phyloP scores from a whole-genome alignment of 2,113 vertebrate genomes.

The Progne subis region DNA sequence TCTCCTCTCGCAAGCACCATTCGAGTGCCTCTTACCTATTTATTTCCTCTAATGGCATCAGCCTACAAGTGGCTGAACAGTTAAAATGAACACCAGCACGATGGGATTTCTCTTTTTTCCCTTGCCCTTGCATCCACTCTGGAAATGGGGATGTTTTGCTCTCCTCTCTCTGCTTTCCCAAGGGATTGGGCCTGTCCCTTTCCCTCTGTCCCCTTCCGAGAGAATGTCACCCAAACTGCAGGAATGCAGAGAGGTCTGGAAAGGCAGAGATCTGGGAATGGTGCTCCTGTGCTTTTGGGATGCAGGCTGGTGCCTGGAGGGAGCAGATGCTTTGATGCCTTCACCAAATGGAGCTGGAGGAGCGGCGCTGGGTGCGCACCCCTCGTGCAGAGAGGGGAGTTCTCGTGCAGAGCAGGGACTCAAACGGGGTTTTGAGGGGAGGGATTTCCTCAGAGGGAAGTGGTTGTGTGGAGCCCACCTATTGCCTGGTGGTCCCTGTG shows the following conservation, averaged over 20 bases:
- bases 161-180: not conserved
- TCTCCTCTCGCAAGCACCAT: not conserved
- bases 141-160: not conserved
- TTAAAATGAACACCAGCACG: constrained; percentile 37
- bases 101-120: not conserved
- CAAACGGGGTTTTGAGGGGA: accelerated
- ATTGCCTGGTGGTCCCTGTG: too few relatives aligned
- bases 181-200: not conserved
- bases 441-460: not conserved
- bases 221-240: accelerated
- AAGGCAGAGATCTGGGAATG: accelerated
- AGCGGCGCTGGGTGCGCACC: not conserved
- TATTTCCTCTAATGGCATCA: constrained; percentile 52
- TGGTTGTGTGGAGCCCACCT: accelerated
- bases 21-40: constrained; percentile 61
- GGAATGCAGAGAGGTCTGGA: not conserved
- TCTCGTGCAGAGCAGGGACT: accelerated
- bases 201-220: not conserved
- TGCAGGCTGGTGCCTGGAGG: too few relatives aligned
- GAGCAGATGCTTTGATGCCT: not conserved
- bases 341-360: not conserved
- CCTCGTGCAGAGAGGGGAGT: accelerated
- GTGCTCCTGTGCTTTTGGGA: accelerated
- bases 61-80: constrained; percentile 54
- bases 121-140: not conserved